Evolutionary conservation across 2,888 invertebrate species (phyloP), one percentile per base, ranked within the genome.

Genomic region (Hylaea fasciaria): DNA sequence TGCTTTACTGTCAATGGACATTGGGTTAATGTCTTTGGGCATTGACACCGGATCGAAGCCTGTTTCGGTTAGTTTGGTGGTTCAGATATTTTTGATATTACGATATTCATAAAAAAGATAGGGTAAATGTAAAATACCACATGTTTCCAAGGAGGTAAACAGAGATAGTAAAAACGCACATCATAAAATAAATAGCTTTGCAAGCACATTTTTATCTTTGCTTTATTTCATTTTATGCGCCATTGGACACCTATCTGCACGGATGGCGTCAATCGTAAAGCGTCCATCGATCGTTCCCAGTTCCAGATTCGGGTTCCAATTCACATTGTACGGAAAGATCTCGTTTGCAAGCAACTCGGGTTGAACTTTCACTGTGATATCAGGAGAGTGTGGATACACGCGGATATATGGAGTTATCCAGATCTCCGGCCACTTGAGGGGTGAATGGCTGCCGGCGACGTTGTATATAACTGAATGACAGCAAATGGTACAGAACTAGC

Each of bases 141-240:
- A 47, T 48, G 40, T 50, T 51, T 12, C 43, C 37, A 22, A 51
- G 43, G 44, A n/a, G 50, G 62, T 64, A 51, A 65, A 58, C 55
- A 57, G 43, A 64, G 48, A 60, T 62, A 62, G 56, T 62, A 63
- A 65, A 69, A 65, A 65, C 57, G 51, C 56, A 49, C 51, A 55
- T 53, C 66, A 57, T 67, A 67, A 69, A 69, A 69, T 62, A 67
- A 67, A 69, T 62, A 64, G 56, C 57, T 35, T 40, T 44, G 66
- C 40, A 64, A 66, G 64, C 61, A 56, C 60, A 59, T 71, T 70
- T 66, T 68, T 70, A 70, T 69, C 53, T 62, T 53, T 58, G 57
- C 66, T 71, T 67, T 67, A 73, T 69, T 66, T 66, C 69, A 71
- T 73, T 74, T 74, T 74, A 74, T 74, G 69, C 71, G 69, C 68